Evolutionary conservation across 2,797 vertebrate genomes (phyloP).

Genomic region (Sciurus carolinensis): DNA sequence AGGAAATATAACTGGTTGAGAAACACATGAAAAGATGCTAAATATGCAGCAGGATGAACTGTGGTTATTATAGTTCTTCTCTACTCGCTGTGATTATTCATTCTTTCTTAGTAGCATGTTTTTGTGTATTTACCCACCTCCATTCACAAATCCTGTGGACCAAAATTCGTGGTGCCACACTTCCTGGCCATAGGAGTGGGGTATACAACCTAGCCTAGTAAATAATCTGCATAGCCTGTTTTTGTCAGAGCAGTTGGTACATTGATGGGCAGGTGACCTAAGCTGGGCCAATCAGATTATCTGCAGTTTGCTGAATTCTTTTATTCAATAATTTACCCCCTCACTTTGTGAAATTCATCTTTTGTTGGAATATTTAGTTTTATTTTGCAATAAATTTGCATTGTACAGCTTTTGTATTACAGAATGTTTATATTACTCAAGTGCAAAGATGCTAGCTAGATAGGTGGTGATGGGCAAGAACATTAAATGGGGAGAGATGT

Average conservation of each 20-base stretch:
- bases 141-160: not conserved
- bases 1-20: no score
- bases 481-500: not conserved
- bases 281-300: not conserved
- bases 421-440: not conserved
- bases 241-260: not conserved
- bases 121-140: not conserved
- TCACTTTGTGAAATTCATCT: not conserved
- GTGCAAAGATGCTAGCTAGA: not conserved
- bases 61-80: not conserved
- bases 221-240: not conserved
- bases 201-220: not conserved
- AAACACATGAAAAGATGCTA: no score
- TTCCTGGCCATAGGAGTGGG: not conserved
- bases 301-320: not conserved
- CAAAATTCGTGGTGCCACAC: not conserved
- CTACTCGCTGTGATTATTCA: not conserved
- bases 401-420: not conserved
- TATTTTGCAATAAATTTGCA: conserved; percentile 24
- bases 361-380: conserved; percentile 6
- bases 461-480: not conserved
- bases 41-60: not conserved
- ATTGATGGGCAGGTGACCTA: not conserved
- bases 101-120: not conserved
- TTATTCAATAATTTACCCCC: not conserved